Base-by-base conservation (phyloP, 1,140 invertebrate species). In the Drosophila busckii region DNA sequence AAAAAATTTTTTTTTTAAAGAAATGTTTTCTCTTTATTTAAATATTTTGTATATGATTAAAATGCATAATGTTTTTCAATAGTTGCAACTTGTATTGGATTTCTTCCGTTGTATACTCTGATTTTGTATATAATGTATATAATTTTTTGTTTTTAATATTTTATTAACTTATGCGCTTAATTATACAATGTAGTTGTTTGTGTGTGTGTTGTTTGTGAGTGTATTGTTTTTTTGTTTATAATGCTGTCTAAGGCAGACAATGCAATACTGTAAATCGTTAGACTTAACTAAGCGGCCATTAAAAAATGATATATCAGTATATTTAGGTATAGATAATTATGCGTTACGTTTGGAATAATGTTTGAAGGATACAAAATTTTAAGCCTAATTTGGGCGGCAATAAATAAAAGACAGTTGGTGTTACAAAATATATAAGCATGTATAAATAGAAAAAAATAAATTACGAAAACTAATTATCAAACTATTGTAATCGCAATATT, bases 1-100 rank as follows among this genome's bases (percentile, higher is more conserved):
- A n/a, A n/a, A n/a, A n/a, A n/a, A n/a, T 6, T 29, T 28, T 22
- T 8, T 23, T 10, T 54, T 34, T 76, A 78, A 78, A 63, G 71
- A 78, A 71, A 78, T 67, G 29, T 42, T 52, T 48, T 76, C 44
- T 76, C 44, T 76, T 76, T 76, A 76, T 70, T 76, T 80, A 63
- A 76, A 78, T 78, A 76, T 78, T 70, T 62, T 76, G 71, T 76
- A 67, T 78, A 71, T 78, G 66, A 70, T 78, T 76, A 76, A 76
- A 76, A 76, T 76, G 71, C 71, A 59, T 71, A 56, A 76, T 70
- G 65, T 70, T 69, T 49, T 70, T 70, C 63, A 78, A 80, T 76
- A 78, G 71, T 76, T 71, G 67, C 73, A 76, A 67, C 62, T 78
- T 65, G 69, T 68, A 62, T 56, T 70, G 71, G 61, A 78, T 67